These are phyloP conservation scores for Branchipolynoe longqiensis DNA, from an alignment of 2,888 invertebrate species.

Conservation along the genomic window DNA sequence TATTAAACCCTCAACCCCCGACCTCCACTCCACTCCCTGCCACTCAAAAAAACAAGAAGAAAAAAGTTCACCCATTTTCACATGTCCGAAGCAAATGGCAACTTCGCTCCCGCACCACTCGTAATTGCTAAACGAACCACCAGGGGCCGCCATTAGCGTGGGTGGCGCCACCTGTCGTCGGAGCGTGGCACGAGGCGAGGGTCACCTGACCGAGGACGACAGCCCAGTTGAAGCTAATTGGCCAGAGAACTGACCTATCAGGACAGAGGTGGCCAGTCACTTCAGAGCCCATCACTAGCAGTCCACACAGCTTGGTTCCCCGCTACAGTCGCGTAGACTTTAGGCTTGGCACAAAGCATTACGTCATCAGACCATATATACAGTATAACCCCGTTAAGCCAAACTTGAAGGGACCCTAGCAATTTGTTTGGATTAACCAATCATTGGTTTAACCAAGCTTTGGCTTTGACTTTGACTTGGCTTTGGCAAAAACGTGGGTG, in stretches of 20 bases:
- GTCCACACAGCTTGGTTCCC: background rate
- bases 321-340: background rate
- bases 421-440: too few species aligned
- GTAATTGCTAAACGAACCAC: background rate
- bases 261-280: background rate
- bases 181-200: background rate
- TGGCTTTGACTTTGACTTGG: too few species aligned
- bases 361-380: background rate
- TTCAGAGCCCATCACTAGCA: background rate
- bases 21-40: too few species aligned
- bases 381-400: background rate
- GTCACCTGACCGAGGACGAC: background rate
- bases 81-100: too few species aligned
- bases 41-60: too few species aligned
- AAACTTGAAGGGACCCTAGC: too few species aligned
- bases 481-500: too few species aligned
- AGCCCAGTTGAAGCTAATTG: background rate
- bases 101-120: background rate
- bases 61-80: too few species aligned
- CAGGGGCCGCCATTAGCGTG: background rate
- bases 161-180: background rate
- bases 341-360: background rate
- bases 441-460: too few species aligned
- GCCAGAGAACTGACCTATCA: background rate
- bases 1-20: too few species aligned